Base-by-base conservation (phyloP, 2,113 vertebrate genomes). In the Myrmophylax atrothorax region DNA sequence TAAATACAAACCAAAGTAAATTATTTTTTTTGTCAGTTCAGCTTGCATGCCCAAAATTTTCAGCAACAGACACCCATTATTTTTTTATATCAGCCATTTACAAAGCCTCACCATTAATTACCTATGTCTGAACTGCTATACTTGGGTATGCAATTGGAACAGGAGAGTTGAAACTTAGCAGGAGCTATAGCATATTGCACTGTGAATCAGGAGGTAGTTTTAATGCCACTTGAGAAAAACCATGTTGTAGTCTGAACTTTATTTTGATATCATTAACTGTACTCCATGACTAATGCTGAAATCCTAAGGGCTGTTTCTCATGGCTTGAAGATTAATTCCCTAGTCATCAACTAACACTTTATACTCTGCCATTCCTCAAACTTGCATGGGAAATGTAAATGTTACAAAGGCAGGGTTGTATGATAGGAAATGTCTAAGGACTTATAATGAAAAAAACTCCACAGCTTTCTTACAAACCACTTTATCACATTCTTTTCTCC, bases 151-250 rank as follows among this genome's bases (percentile, higher is more conserved):
- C 52, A 72, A 49, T 28, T 82, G 40, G 79, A 74, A 68, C 31
- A 68, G 23, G 24, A 79, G 58, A 80, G 31, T 5, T 93, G 85
- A 93, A 93, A 80, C 69, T 62, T 50, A 88, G 90, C 52, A 90
- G 76, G 46, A 92, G 37, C 18, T 38, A 37, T 53, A 73, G 58
- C 75, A 84, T 69, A 74, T 35, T 87, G 53, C 37, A 26, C 59
- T 47, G 31, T 1, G 0, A 70, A 73, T 49, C 63, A 53, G 63
- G 33, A 90, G 53, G 38, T 59, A 50, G 55, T 17, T 93, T 91
- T 73, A 90, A 90, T 67, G 50, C 35, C 50, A 38, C 66, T 88
- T 90, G 85, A 94, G 79, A 90, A 96, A 93, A 93, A 47, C 50
- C 79, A 93, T 50, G 53, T 59, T 84, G 67, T 19, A 86, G 72